Conservation (phyloP, 2,888 invertebrate genomes). For the Ligdia adustata region DNA sequence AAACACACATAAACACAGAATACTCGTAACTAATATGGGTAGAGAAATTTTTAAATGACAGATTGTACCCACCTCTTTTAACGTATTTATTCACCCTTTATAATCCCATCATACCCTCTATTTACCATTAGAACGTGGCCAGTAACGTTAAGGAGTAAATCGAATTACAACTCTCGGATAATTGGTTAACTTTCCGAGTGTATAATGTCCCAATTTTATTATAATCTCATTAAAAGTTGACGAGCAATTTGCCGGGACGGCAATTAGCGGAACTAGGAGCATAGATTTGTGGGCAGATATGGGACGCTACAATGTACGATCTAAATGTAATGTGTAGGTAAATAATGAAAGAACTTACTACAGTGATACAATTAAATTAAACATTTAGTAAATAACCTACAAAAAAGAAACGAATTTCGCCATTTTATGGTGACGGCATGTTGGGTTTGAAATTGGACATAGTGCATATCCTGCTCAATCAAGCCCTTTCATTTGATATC, state of each 20-base stretch:
- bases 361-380: too few species aligned
- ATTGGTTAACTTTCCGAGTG: slow-evolving; percentile 25
- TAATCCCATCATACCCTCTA: slow-evolving; percentile 17
- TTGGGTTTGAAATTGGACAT: too few species aligned
- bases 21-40: too few species aligned
- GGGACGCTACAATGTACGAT: background rate
- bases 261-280: slow-evolving; percentile 25
- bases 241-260: slow-evolving; percentile 22
- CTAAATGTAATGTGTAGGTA: too few species aligned
- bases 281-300: slow-evolving; percentile 8
- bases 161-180: slow-evolving; percentile 31
- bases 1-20: too few species aligned
- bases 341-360: too few species aligned
- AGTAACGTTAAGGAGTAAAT: slow-evolving; percentile 21
- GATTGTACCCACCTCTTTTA: background rate
- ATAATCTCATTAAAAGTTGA: slow-evolving; percentile 40
- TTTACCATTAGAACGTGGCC: slow-evolving; percentile 17
- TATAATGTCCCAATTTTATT: slow-evolving; percentile 34
- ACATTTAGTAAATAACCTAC: too few species aligned
- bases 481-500: too few species aligned
- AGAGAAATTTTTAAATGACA: too few species aligned
- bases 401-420: too few species aligned
- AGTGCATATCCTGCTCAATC: too few species aligned
- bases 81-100: slow-evolving; percentile 8
- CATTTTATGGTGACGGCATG: too few species aligned